phyloP scores from a whole-genome alignment of 2,888 invertebrate genomes.

The Charanyca ferruginea region DNA sequence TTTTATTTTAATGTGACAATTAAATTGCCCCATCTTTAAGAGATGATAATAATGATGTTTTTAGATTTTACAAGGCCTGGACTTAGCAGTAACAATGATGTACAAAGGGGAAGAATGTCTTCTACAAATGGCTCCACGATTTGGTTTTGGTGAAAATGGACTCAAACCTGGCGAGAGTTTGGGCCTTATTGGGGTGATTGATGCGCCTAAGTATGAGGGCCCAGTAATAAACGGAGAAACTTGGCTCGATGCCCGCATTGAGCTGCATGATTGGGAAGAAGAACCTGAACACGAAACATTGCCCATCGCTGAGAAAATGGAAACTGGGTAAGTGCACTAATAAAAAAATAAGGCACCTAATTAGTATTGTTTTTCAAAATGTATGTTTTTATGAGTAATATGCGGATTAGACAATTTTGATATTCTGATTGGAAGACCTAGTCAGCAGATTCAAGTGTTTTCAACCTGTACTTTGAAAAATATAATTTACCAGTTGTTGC shows the following conservation, averaged over 20 bases:
- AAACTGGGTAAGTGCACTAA: constrained; percentile 92
- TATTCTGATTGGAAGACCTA: neutral
- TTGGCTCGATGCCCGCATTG: constrained; percentile 93
- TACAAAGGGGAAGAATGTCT: constrained; percentile 95
- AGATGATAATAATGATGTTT: constrained; percentile 10
- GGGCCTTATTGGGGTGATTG: constrained; percentile 81
- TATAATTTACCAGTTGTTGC: constrained; percentile 7
- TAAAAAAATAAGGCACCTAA: too few relatives aligned
- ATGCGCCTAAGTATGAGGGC: constrained; percentile 79
- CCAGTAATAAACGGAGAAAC: constrained; percentile 93
- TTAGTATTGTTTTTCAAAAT: neutral
- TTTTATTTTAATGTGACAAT: neutral
- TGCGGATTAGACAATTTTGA: neutral
- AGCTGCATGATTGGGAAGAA: constrained; percentile 92
- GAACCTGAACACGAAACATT: constrained; percentile 93
- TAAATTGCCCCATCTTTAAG: neutral
- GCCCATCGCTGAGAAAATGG: constrained; percentile 92
- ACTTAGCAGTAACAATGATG: constrained; percentile 96
- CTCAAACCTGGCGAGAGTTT: constrained; percentile 88
- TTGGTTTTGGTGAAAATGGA: constrained; percentile 96
- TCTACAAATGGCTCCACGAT: constrained; percentile 94
- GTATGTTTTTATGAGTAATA: neutral
- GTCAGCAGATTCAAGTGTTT: neutral
- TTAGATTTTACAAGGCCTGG: constrained; percentile 94
- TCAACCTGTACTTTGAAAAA: constrained; percentile 31